These are phyloP conservation scores for Bucco capensis DNA, from an alignment of 2,113 vertebrate genomes.

Conservation along the genomic window DNA sequence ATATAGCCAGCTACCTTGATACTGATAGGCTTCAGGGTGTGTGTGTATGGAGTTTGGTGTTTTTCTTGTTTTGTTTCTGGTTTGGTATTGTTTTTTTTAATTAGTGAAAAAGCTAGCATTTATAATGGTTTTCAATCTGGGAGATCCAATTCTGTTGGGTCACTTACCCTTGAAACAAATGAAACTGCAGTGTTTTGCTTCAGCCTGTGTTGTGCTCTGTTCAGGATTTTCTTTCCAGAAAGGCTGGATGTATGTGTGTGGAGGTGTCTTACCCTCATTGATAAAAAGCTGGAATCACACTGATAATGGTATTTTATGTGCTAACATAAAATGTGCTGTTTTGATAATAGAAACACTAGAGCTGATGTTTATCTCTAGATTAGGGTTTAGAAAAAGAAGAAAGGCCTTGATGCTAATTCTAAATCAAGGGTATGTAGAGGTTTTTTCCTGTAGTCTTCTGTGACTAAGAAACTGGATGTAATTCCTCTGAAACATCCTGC, in stretches of 20 bases:
- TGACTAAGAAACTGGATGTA: not conserved
- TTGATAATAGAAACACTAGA: not conserved
- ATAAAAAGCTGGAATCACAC: not conserved
- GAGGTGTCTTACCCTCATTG: not conserved
- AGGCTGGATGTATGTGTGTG: not conserved
- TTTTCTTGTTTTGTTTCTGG: not conserved
- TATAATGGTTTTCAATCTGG: not conserved
- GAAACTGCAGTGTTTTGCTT: not conserved
- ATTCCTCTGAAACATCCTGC: not conserved
- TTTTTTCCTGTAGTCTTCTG: not conserved
- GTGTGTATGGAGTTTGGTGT: too few species aligned
- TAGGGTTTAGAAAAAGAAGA: not conserved
- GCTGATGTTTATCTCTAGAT: not conserved
- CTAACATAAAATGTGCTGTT: not conserved
- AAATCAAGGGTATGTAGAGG: not conserved
- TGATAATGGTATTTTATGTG: not conserved
- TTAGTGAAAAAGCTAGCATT: not conserved
- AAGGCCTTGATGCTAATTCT: not conserved
- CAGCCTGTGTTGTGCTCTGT: not conserved
- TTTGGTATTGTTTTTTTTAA: not conserved
- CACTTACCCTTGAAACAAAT: not conserved
- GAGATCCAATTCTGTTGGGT: not conserved
- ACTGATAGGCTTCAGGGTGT: not conserved
- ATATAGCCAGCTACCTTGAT: not conserved
- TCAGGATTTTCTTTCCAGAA: not conserved